Conservation (phyloP, 2,888 invertebrate species). For the Coelopa pilipes region DNA sequence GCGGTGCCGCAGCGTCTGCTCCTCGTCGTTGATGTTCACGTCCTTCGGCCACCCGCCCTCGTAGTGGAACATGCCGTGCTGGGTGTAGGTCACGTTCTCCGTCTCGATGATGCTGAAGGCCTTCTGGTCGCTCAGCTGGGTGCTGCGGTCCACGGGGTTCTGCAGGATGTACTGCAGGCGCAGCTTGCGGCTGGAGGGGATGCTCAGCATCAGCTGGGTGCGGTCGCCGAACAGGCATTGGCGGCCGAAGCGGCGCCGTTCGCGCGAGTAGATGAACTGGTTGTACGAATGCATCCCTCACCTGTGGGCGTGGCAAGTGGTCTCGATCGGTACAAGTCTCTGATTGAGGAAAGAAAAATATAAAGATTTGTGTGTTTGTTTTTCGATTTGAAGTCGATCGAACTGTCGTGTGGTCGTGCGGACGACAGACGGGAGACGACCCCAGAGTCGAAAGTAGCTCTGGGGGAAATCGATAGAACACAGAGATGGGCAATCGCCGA, state of each 20-base stretch:
- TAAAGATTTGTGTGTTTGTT: background rate
- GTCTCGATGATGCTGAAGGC: slow-evolving; percentile 57
- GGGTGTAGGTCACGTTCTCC: slow-evolving; percentile 56
- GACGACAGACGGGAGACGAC: too few relatives aligned
- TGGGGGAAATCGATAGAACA: too few relatives aligned
- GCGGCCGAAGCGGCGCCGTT: slow-evolving; percentile 77
- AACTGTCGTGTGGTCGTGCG: too few relatives aligned
- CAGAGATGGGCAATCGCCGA: too few relatives aligned
- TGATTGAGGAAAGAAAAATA: background rate
- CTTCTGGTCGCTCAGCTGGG: slow-evolving; percentile 71
- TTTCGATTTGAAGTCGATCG: background rate
- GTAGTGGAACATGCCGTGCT: slow-evolving; percentile 75
- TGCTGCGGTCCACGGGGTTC: slow-evolving; percentile 72
- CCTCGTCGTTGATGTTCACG: slow-evolving; percentile 73
- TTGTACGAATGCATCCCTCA: slow-evolving; percentile 46
- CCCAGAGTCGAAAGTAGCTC: too few relatives aligned
- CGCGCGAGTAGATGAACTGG: slow-evolving; percentile 61
- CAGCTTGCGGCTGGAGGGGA: slow-evolving; percentile 70
- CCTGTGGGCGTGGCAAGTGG: background rate
- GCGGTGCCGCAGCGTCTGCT: slow-evolving; percentile 77
- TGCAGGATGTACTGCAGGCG: slow-evolving; percentile 69
- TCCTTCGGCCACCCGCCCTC: slow-evolving; percentile 91
- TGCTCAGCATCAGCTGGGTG: slow-evolving; percentile 73
- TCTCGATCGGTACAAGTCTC: background rate
- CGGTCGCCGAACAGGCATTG: slow-evolving; percentile 78